These are phyloP conservation scores for Acrobasis repandana DNA, from an alignment of 2,888 invertebrate genomes.

Conservation along the genomic window DNA sequence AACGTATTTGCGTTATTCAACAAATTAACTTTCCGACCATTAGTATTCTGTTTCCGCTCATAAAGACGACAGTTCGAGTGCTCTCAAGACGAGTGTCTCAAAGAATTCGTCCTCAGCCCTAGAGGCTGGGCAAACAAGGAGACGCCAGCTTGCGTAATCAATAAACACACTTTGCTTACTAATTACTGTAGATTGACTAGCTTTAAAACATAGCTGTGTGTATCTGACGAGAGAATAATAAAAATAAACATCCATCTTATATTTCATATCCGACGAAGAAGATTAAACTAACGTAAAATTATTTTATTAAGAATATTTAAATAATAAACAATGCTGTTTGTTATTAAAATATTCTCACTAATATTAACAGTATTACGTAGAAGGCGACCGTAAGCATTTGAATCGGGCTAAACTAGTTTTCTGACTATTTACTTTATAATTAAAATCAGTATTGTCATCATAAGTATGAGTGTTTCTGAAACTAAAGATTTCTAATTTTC, in stretches of 20 bases:
- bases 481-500: too few relatives aligned
- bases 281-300: too few relatives aligned
- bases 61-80: slow-evolving; percentile 3
- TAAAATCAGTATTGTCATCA: not conserved
- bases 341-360: too few relatives aligned
- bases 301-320: too few relatives aligned
- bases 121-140: slow-evolving; percentile 34
- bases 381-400: too few relatives aligned
- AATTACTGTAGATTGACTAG: not conserved
- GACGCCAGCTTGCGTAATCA: slow-evolving; percentile 38
- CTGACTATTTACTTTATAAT: not conserved
- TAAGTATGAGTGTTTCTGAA: too few relatives aligned
- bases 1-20: slow-evolving; percentile 1
- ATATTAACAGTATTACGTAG: too few relatives aligned
- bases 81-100: slow-evolving; percentile 32
- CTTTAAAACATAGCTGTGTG: not conserved
- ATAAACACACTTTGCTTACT: slow-evolving; percentile 30
- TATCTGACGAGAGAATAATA: not conserved
- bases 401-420: too few relatives aligned
- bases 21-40: slow-evolving; percentile 13
- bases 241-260: too few relatives aligned
- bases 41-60: slow-evolving; percentile 15
- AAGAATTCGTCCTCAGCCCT: slow-evolving; percentile 47
- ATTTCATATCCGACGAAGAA: too few relatives aligned
- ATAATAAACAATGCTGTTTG: too few relatives aligned